Percentiles rank a stretch among this genome's conserved stretches.
phyloP scores from a whole-genome alignment of 37 sponge, comb jelly and placozoan species.

The Diacarnus erythraeanus region DNA sequence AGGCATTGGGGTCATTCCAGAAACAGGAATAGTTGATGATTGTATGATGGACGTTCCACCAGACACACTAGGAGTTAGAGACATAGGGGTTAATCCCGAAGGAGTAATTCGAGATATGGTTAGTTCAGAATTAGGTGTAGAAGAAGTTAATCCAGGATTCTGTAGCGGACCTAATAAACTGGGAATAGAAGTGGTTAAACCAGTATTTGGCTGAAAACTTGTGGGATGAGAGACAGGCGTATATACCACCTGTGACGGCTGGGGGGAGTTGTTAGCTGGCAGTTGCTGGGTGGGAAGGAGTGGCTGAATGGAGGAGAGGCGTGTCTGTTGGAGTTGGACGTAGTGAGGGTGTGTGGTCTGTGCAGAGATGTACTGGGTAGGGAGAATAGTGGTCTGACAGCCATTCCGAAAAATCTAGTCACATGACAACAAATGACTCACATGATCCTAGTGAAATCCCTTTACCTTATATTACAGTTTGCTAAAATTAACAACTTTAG shows the following conservation, averaged over 20 bases:
- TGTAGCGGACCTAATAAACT: background rate
- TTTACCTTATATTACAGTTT: too few species aligned
- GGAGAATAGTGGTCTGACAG: slow-evolving; percentile 30
- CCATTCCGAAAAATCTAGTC: slow-evolving; percentile 35
- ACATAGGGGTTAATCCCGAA: background rate
- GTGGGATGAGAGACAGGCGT: too few species aligned
- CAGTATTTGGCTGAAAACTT: background rate
- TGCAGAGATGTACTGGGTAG: slow-evolving; percentile 43
- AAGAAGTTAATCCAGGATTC: background rate
- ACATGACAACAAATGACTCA: background rate
- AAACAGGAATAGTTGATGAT: background rate
- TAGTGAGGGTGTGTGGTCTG: background rate
- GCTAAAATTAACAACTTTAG: too few species aligned
- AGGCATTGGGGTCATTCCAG: background rate
- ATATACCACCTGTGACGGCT: background rate
- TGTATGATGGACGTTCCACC: background rate
- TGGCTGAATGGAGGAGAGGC: background rate
- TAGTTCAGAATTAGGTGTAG: background rate
- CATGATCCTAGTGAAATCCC: too few species aligned
- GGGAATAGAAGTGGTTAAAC: background rate
- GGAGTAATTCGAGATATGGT: background rate
- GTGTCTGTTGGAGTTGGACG: slow-evolving; percentile 10
- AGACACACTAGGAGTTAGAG: background rate
- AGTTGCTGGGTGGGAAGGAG: background rate
- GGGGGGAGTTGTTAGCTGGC: slow-evolving; percentile 2